phyloP scores from a whole-genome alignment of 2,888 invertebrate species.

The Sabatieria punctata region DNA sequence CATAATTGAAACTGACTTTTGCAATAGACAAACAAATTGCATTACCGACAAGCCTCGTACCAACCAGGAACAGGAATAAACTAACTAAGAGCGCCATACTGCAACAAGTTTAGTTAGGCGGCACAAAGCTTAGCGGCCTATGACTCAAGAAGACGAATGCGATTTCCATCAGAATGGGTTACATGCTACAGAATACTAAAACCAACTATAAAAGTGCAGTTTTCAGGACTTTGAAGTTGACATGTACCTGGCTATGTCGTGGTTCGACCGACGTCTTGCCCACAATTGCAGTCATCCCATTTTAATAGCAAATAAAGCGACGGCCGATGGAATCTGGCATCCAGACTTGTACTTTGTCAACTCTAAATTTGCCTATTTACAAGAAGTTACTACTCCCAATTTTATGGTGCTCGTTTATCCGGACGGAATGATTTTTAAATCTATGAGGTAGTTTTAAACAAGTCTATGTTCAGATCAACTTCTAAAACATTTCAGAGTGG shows the following conservation, averaged over 20 bases:
- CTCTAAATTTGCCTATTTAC: constrained; percentile 27
- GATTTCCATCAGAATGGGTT: no score
- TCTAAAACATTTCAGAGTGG: constrained; percentile 23
- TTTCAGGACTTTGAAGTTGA: constrained; percentile 28
- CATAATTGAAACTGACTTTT: no score
- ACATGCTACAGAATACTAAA: no score
- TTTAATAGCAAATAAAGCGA: constrained; percentile 14
- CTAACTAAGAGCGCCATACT: no score
- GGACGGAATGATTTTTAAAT: constrained; percentile 29
- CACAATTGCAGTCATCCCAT: constrained; percentile 31
- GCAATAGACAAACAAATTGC: no score
- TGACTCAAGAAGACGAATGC: no score
- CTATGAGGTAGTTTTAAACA: constrained; percentile 27
- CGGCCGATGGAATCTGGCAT: constrained; percentile 9
- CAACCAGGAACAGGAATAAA: no score
- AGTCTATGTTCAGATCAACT: no score
- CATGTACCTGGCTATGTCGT: constrained; percentile 30
- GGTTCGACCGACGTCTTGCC: constrained; percentile 25
- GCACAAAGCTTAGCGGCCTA: no score
- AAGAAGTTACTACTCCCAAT: constrained; percentile 19
- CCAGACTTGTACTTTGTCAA: constrained; percentile 28
- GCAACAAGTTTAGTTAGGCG: no score
- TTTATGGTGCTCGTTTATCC: constrained; percentile 26
- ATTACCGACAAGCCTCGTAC: no score
- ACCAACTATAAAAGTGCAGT: no score